These are phyloP conservation scores for Ctenosaura bakeri DNA, from an alignment of 2,797 vertebrate species.

Conservation along the genomic window DNA sequence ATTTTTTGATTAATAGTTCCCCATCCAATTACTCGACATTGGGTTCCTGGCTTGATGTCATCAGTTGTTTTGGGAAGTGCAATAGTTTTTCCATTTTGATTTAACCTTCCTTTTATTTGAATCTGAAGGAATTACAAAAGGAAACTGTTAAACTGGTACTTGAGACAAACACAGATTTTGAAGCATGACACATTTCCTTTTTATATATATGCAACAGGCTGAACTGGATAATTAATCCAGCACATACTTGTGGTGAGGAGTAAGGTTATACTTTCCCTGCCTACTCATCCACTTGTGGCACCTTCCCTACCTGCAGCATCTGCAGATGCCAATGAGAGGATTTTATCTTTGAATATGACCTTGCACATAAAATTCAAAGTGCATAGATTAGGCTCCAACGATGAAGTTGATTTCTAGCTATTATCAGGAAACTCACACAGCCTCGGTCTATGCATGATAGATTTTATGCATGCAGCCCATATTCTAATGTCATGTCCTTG, in stretches of 20 bases:
- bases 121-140: constrained; percentile 65
- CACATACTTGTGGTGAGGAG: not conserved
- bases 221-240: not conserved
- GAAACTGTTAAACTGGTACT: constrained; percentile 15
- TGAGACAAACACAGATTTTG: not conserved
- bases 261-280: not conserved
- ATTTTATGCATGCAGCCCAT: not conserved
- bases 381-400: not conserved
- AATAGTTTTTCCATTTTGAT: constrained; percentile 47
- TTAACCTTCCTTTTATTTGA: constrained; percentile 20
- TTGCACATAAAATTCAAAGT: not conserved
- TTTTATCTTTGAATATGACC: not conserved
- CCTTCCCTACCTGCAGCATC: not conserved
- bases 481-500: not conserved
- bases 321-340: not conserved
- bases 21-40: constrained; percentile 70
- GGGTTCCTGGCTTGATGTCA: constrained; percentile 55
- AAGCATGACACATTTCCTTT: not conserved
- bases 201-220: not conserved
- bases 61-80: constrained; percentile 9
- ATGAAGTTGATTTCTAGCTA: not conserved
- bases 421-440: not conserved
- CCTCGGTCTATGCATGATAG: not conserved
- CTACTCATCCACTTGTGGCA: not conserved
- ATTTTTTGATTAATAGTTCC: not conserved